Evolutionary conservation across 2,113 vertebrate species (phyloP), one percentile per base, ranked within the genome.

Genomic region (Menidia beryllina): DNA sequence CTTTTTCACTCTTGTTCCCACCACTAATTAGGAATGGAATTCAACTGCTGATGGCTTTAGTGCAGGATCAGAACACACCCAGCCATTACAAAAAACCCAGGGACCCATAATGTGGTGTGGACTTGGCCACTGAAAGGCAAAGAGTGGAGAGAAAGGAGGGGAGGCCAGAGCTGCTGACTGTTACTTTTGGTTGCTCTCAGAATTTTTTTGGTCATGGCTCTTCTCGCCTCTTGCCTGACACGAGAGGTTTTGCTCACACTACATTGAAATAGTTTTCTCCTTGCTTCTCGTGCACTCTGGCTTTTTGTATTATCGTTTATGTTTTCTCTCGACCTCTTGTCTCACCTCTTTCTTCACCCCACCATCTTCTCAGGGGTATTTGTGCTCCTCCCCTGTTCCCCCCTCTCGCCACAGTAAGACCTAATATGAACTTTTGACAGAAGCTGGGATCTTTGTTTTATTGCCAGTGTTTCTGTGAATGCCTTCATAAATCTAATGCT

Each of bases 21-120:
- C 91, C 86, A 87, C 89, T 89, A 90, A 92, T 91, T 90, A 77
- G 69, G 75, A 88, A 86, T 67, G 78, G 81, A 78, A 72, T 82
- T 80, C 80, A 72, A 81, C 86, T 83, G 78, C 68, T 69, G 69
- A 85, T 89, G 86, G 83, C 85, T 86, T 79, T 65, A 75, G 79
- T 73, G 74, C 64, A 13, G 77, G 59, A 83, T 84, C 77, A 82
- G 88, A 88, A 91, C 91, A 90, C 91, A 87, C 82, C 86, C 87
- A 82, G 72, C 82, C 64, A 90, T 91, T 84, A 86, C 49, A 70
- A 84, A 79, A 84, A 89, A 84, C 78, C 83, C 70, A 82, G 82
- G 82, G 83, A 90, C 75, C 75, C 86, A 89, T 87, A 83, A 88
- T 86, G 89, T 84, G 85, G 85, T 81, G 63, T 66, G 62, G 62